phyloP scores from a whole-genome alignment of 2,797 vertebrate genomes.

The Syngnathus acus region DNA sequence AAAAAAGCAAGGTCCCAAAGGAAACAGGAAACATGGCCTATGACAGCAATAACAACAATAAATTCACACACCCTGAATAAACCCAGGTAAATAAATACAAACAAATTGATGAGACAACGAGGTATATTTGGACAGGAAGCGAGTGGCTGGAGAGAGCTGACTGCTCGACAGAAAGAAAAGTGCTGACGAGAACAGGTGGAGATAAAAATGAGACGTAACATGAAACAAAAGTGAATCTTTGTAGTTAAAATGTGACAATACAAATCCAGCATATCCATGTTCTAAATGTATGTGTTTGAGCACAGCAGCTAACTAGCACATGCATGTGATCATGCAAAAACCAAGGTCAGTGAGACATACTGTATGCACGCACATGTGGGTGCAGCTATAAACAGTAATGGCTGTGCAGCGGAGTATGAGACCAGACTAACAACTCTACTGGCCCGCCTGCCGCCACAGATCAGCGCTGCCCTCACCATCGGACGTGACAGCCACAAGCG shows the following conservation, averaged over 20 bases:
- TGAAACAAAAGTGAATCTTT: no score
- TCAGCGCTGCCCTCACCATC: conserved; percentile 49
- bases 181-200: neutral
- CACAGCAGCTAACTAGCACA: neutral
- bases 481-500: conserved; percentile 65
- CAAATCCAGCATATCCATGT: neutral
- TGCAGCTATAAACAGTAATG: conserved; percentile 11
- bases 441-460: conserved; percentile 41
- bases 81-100: no score
- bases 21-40: no score
- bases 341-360: neutral
- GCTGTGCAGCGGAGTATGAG: conserved; percentile 10
- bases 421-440: conserved; percentile 6
- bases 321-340: neutral
- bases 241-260: neutral
- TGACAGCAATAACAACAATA: no score
- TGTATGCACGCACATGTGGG: neutral
- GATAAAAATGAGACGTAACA: no score
- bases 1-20: no score
- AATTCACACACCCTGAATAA: no score
- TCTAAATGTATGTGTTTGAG: neutral
- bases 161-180: neutral
- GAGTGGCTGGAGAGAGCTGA: no score
- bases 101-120: no score
- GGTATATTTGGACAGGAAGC: no score